Conservation (phyloP, 2,113 vertebrate genomes). For the Paradisaea rubra region DNA sequence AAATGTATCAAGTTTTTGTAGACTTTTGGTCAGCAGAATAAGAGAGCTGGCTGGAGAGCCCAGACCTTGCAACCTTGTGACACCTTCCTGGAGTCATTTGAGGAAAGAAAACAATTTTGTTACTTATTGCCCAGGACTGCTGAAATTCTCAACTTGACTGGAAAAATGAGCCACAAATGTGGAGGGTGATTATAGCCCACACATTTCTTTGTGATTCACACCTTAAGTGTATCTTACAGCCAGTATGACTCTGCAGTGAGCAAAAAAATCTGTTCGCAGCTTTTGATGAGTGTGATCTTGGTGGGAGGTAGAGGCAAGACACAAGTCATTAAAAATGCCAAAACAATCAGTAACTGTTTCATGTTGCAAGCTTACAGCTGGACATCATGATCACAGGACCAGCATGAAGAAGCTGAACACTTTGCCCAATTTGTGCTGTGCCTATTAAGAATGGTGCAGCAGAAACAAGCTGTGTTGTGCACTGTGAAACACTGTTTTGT, state of each 20-base stretch:
- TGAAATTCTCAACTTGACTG: neutral
- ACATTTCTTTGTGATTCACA: conserved; percentile 12
- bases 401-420: neutral
- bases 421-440: neutral
- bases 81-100: neutral
- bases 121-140: neutral
- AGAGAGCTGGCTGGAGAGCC: neutral
- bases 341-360: neutral
- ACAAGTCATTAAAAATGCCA: neutral
- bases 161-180: neutral
- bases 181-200: conserved; percentile 11
- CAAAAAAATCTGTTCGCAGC: neutral
- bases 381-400: neutral
- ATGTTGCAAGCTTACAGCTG: neutral
- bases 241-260: neutral
- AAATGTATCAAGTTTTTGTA: neutral
- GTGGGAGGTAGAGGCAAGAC: conserved; percentile 3
- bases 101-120: neutral
- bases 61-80: neutral
- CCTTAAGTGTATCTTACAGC: neutral
- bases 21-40: neutral
- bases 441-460: neutral
- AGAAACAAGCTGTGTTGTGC: neutral
- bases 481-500: neutral
- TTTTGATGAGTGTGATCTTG: conserved; percentile 17